Evolutionary conservation across 2,113 vertebrate species (phyloP), one percentile per base, ranked within the genome.

Genomic region (Drymodes brunneopygia): DNA sequence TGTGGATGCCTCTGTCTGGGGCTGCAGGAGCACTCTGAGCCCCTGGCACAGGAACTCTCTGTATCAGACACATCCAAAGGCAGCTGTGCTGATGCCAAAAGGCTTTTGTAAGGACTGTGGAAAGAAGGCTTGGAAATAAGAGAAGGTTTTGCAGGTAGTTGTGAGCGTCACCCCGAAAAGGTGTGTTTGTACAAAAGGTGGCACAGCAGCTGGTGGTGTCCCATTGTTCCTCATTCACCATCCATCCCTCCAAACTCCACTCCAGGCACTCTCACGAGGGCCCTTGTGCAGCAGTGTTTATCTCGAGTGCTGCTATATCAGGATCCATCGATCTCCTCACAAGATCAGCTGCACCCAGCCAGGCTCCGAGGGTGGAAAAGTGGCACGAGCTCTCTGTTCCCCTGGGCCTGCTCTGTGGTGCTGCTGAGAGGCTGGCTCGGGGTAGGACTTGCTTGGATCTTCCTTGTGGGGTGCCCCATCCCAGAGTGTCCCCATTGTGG

Each of bases 281-380:
- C 81, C 56, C 90, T 96, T 80, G 51, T 79, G 81, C 88, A 86
- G 90, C 71, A 29, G 6, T 27, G 6, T 92, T 95, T 88, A 78
- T 96, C 89, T 96, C 6, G 7, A 94, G 90, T 92, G 94, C 95
- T 94, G 92, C 95, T 96, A 67, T 65, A 91, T 96, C 86, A 72
- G 91, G 91, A 92, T 69, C 69, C 69, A 58, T 72, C 14, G 5
- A 89, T 93, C 86, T 92, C 29, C 28, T 82, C 42, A 22, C 27
- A 15, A 65, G 70, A 75, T 88, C 71, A 50, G 81, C 78, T 24
- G 29, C 60, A 12, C 64, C 13, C 0, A 73, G 67, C 2, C 12
- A 7, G 20, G 57, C 75, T 40, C 47, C 4, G 2, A 73, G 72
- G 45, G 47, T 86, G 57, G 28, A 66, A 29, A 33, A 44, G 72